phyloP scores from a whole-genome alignment of 2,797 vertebrate species.

The Megalops cyprinoides region DNA sequence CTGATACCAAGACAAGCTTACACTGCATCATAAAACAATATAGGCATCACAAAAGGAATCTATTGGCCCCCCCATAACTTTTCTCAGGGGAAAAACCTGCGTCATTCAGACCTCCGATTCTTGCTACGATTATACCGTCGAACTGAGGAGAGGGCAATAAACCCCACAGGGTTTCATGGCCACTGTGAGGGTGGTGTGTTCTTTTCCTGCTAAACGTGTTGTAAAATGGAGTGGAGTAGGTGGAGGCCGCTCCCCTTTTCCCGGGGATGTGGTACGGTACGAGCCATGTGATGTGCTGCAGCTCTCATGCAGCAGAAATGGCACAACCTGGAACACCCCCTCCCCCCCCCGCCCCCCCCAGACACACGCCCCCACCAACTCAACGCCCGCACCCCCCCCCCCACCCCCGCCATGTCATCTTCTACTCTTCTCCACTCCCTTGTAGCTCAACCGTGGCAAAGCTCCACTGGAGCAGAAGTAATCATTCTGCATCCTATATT shows the following conservation, averaged over 20 bases:
- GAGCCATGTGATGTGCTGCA: constrained; percentile 17
- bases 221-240: neutral
- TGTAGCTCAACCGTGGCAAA: constrained; percentile 58
- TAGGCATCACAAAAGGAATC: neutral
- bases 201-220: neutral
- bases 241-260: neutral
- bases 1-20: neutral
- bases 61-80: neutral
- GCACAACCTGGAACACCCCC: constrained; percentile 32
- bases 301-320: constrained; percentile 18
- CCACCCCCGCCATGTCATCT: neutral
- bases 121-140: neutral
- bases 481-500: constrained; percentile 68
- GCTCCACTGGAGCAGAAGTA: constrained; percentile 70
- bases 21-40: neutral
- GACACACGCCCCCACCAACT: too few relatives aligned
- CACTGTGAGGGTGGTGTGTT: neutral
- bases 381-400: constrained; percentile 33
- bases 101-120: neutral
- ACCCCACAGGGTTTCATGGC: neutral
- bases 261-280: neutral
- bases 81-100: neutral
- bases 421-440: constrained; percentile 26
- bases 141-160: neutral
- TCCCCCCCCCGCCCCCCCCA: too few relatives aligned